phyloP scores from a whole-genome alignment of 2,797 vertebrate genomes.

The Argentina silus region DNA sequence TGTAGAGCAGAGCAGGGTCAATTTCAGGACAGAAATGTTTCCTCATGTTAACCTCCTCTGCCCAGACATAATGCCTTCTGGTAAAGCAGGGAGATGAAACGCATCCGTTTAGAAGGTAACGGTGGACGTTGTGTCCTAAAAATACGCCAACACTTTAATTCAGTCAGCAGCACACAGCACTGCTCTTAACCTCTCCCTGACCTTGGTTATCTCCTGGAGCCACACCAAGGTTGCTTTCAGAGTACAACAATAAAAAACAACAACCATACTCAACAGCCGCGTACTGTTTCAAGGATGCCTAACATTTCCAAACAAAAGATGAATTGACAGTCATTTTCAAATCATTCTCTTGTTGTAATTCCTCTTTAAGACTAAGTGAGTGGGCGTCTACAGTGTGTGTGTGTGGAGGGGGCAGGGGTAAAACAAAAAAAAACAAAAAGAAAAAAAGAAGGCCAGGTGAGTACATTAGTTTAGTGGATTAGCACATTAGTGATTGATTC shows the following conservation, averaged over 20 bases:
- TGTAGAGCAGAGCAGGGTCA: constrained; percentile 27
- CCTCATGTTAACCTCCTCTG: constrained; percentile 43
- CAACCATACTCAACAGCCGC: too few species aligned
- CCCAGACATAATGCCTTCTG: constrained; percentile 27
- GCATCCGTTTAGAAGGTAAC: constrained; percentile 53
- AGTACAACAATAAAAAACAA: not conserved
- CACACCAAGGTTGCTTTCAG: not conserved
- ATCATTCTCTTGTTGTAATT: too few species aligned
- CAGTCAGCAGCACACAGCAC: not conserved
- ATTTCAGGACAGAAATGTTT: constrained; percentile 53
- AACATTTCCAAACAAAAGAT: too few species aligned
- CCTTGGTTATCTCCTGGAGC: not conserved
- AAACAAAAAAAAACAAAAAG: too few species aligned
- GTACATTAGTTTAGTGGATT: too few species aligned
- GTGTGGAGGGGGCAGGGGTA: constrained; percentile 8
- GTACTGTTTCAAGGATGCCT: too few species aligned
- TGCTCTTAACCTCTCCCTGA: not conserved
- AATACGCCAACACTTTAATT: not conserved
- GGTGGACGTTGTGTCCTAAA: not conserved
- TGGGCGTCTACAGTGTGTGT: not conserved
- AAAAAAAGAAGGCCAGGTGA: constrained; percentile 60
- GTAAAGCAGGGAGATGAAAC: constrained; percentile 46
- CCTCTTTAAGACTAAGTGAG: not conserved
- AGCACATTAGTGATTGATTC: constrained; percentile 75
- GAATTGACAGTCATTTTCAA: too few species aligned